Evolutionary conservation across 2,797 vertebrate genomes (phyloP).

Genomic region (Eulemur mongoz): DNA sequence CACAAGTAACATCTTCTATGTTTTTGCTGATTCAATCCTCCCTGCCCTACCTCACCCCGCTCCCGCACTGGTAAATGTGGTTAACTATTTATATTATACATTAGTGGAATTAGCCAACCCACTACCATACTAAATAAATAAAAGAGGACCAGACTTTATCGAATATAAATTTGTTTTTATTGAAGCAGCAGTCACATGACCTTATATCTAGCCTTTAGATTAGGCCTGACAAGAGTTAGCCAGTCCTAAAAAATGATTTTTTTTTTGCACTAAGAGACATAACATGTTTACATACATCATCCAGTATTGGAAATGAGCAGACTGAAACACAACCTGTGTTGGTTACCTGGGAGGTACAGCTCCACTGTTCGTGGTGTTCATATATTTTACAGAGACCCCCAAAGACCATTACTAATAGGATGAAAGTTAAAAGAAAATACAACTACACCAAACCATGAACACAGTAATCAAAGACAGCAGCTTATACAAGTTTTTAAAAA

Average conservation of each 20-base stretch:
- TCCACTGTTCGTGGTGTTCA: slow-evolving; percentile 80
- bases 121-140: slow-evolving; percentile 54
- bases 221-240: slow-evolving; percentile 85
- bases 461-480: slow-evolving; percentile 84
- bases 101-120: not conserved
- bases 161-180: slow-evolving; percentile 89
- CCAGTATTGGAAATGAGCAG: slow-evolving; percentile 84
- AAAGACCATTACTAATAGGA: slow-evolving; percentile 83
- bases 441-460: slow-evolving; percentile 81
- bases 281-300: slow-evolving; percentile 88
- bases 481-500: slow-evolving; percentile 77
- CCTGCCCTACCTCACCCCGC: too few species aligned
- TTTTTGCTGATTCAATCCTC: not conserved
- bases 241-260: slow-evolving; percentile 81
- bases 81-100: not conserved
- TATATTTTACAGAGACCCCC: slow-evolving; percentile 84
- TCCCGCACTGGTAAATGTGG: not conserved
- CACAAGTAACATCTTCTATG: not conserved
- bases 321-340: slow-evolving; percentile 84
- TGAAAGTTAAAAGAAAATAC: slow-evolving; percentile 74
- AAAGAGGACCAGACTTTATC: slow-evolving; percentile 78
- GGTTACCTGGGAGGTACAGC: slow-evolving; percentile 84
- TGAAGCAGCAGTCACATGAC: slow-evolving; percentile 90
- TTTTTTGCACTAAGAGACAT: slow-evolving; percentile 85
- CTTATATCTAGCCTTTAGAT: slow-evolving; percentile 86